Evolutionary conservation across 2,113 vertebrate genomes (phyloP), one percentile per base, ranked within the genome.

Genomic region (Tachuris rubrigastra): DNA sequence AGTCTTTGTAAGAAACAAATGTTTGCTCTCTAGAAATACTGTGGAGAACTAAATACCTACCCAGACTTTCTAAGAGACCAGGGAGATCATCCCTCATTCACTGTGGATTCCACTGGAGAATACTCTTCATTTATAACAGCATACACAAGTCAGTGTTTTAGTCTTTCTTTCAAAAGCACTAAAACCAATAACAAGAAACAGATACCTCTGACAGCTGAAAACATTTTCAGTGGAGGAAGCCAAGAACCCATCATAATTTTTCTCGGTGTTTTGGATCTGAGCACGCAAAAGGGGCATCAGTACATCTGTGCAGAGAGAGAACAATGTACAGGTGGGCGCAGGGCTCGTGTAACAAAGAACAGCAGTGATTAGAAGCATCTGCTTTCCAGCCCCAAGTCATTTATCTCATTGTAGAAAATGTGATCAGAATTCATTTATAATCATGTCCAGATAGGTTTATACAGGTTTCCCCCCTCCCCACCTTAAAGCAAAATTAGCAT

Each of bases 111-210:
- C 88, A 44, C 28, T 75, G 86, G 86, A 94, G 88, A 95, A 85
- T 85, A 69, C 87, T 97, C 55, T 81, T 65, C 95, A 80, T 96
- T 89, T 97, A 87, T 93, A 96, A 96, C 30, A 84, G 81, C 94
- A 87, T 95, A 74, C 80, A 96, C 94, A 89, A 91, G 92, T 87
- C 87, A 89, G 63, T 91, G 93, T 91, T 96, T 97, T 72, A 90
- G 91, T 86, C 85, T 92, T 92, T 86, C 85, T 87, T 97, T 95
- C 95, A 95, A 96, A 96, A 96, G 92, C 82, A 90, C 90, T 96
- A 96, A 96, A 97, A 93, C 87, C 77, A 90, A 89, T 98, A 99
- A 99, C 97, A 98, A 98, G 98, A 98, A 99, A 98, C 98, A 99
- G 98, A 98, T 92, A 93, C 63, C 72, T 84, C 81, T 87, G 93